These are phyloP conservation scores for Melanogrammus aeglefinus DNA, from an alignment of 2,797 vertebrate genomes.

Conservation along the genomic window DNA sequence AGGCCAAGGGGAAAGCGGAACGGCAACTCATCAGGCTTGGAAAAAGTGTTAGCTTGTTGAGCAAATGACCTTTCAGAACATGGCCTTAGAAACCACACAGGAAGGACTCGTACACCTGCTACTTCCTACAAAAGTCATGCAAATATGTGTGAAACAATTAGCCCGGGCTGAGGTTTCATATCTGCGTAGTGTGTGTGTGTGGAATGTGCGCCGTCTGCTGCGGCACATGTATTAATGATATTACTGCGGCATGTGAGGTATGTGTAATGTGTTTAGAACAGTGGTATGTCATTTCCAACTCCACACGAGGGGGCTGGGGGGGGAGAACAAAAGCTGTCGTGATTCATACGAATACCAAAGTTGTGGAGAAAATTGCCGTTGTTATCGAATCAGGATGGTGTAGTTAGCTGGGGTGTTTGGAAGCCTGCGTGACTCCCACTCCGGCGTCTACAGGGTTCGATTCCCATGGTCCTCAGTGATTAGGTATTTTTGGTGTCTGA, in stretches of 20 bases:
- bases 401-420: too few relatives aligned
- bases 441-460: background rate
- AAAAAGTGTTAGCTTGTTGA: background rate
- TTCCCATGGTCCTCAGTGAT: background rate
- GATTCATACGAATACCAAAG: too few relatives aligned
- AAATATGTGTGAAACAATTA: background rate
- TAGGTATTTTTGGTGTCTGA: background rate
- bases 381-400: too few relatives aligned
- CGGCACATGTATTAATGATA: conserved; percentile 58
- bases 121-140: background rate
- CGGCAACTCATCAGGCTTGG: background rate
- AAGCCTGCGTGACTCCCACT: background rate
- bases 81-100: background rate
- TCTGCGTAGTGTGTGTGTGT: conserved; percentile 41
- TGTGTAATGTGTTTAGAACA: conserved; percentile 41
- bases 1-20: background rate
- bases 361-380: too few relatives aligned
- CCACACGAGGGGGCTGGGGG: too few relatives aligned
- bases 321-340: too few relatives aligned
- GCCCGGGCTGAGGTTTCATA: background rate
- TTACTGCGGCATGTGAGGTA: conserved; percentile 35
- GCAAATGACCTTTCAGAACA: background rate
- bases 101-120: background rate
- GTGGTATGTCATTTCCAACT: background rate
- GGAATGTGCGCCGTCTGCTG: conserved; percentile 55